phyloP scores from a whole-genome alignment of 2,888 invertebrate genomes.

The Pandemis corylana region DNA sequence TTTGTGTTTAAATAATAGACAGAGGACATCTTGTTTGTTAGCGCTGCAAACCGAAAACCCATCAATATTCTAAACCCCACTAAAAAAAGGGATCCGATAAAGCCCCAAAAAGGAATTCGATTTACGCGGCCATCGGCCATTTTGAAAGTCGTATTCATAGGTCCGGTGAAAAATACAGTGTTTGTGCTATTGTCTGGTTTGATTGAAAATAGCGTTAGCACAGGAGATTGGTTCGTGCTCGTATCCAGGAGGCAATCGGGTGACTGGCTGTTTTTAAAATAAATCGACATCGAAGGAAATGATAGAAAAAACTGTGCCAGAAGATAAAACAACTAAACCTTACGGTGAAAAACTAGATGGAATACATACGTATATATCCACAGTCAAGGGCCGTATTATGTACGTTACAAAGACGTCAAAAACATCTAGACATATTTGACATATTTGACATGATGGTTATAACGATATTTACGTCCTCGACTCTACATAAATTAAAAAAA shows the following conservation, averaged over 20 bases:
- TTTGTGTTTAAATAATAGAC: not conserved
- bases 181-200: conserved; percentile 5
- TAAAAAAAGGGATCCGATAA: not conserved
- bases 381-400: too few species aligned
- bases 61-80: conserved; percentile 2
- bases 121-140: conserved; percentile 11
- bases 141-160: conserved; percentile 12
- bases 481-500: too few species aligned
- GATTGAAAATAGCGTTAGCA: conserved; percentile 1
- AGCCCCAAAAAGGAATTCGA: conserved; percentile 10
- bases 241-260: conserved; percentile 9
- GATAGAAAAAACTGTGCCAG: not conserved
- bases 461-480: too few species aligned
- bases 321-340: too few species aligned
- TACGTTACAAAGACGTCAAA: too few species aligned
- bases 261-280: not conserved
- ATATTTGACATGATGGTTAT: too few species aligned
- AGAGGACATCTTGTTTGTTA: too few species aligned
- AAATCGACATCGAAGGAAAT: not conserved
- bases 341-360: too few species aligned
- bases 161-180: conserved; percentile 14
- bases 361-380: too few species aligned
- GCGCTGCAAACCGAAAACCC: not conserved
- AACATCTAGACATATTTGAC: too few species aligned
- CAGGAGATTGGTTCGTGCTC: conserved; percentile 5